phyloP scores from a whole-genome alignment of 2,113 vertebrate genomes.

The Seriola rivoliana region DNA sequence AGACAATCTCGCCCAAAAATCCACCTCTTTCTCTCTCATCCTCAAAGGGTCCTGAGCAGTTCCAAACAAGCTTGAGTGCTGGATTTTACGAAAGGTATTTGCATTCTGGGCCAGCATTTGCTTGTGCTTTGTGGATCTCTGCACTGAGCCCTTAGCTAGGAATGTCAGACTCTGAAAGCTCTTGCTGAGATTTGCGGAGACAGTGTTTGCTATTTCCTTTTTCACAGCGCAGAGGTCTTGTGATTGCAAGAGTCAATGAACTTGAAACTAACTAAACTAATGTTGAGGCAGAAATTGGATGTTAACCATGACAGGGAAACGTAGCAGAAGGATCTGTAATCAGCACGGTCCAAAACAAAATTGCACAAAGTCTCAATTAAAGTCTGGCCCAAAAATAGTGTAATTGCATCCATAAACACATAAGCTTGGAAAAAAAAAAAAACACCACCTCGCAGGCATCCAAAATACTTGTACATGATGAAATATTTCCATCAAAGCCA shows the following conservation, averaged over 20 bases:
- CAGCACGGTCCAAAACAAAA: constrained; percentile 59
- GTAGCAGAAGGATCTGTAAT: constrained; percentile 58
- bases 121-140: constrained; percentile 49
- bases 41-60: constrained; percentile 59
- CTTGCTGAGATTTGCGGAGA: constrained; percentile 55
- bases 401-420: constrained; percentile 53
- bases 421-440: constrained; percentile 38
- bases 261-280: constrained; percentile 42
- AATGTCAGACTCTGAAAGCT: constrained; percentile 61
- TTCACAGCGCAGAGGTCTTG: constrained; percentile 26
- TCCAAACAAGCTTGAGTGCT: constrained; percentile 63
- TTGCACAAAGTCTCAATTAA: constrained; percentile 64
- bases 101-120: constrained; percentile 57
- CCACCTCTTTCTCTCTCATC: constrained; percentile 60
- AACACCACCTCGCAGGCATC: constrained; percentile 35
- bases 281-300: constrained; percentile 48
- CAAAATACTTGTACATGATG: constrained; percentile 49
- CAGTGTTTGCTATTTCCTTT: constrained; percentile 33
- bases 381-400: constrained; percentile 49
- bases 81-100: constrained; percentile 57
- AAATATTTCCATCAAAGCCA: constrained; percentile 51
- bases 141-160: constrained; percentile 51
- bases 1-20: constrained; percentile 62
- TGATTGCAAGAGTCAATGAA: constrained; percentile 48
- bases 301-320: constrained; percentile 40